Base-by-base conservation (phyloP, 2,888 invertebrate species). In the Agrochola litura region DNA sequence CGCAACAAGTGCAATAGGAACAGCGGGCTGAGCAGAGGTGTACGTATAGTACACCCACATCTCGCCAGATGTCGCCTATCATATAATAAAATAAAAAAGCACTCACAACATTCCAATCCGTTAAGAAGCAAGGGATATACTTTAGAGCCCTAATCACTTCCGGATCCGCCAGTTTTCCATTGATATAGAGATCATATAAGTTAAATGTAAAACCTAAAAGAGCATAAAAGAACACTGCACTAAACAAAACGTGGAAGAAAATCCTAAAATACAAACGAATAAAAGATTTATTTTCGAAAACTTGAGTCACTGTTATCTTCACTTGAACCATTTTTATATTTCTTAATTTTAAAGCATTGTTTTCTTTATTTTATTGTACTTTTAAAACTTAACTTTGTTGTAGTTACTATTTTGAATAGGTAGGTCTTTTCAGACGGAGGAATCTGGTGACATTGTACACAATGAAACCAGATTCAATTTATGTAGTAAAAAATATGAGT, bases 51-150 rank as follows among this genome's bases (percentile, higher is more conserved):
- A 43, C 43, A 43, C 43, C 43, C 10, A 43, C 0, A 46, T 46
- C 12, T 5, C 46, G 46, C 14, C 46, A 14, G 46, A 14, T 46
- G 46, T 46, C 14, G 46, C 46, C 46, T 14, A 14, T 5, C 46
- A 46, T 46, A 46, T 5, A 14, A 46, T 46, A 46, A 12, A 46
- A 4, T 14, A 12, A 46, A 46, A 46, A 46, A 46, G 0, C 10
- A 83, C 69, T 80, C 30, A 80, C 80, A n/a, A 56, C 0, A 66
- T 83, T 80, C 80, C 80, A 80, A 25, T 37, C 19, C 0, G 80
- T 80, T 0, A 14, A 0, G 8, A 43, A 80, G 6, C 1, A 3
- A 0, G 78, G 16, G 0, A 0, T 0, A 37, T 19, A 37, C n/a
- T 41, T 78, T 0, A 6, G 0, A 1, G 37, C 1, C 6, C 0